Evolutionary conservation across 2,888 invertebrate genomes (phyloP).

Genomic region (Drosophila aldrichi): DNA sequence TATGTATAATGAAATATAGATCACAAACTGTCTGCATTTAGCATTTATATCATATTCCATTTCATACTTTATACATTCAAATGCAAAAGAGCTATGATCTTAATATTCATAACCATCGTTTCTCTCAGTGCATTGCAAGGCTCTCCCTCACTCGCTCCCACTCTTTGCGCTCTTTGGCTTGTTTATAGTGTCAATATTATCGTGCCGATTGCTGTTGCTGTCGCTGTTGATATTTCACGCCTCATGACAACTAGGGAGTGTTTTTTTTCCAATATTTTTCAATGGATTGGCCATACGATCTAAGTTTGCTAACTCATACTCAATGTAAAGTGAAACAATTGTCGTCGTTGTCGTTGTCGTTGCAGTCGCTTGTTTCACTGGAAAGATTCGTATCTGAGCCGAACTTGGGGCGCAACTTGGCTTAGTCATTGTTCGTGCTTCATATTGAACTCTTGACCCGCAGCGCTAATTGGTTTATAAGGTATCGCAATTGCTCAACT

Average conservation of each 20-base stretch:
- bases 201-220: conserved; percentile 61
- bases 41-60: not conserved
- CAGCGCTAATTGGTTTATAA: conserved; percentile 67
- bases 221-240: conserved; percentile 75
- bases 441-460: conserved; percentile 73
- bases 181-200: conserved; percentile 66
- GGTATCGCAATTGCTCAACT: conserved; percentile 60
- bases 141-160: not conserved
- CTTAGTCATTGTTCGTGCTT: conserved; percentile 63
- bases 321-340: conserved; percentile 9
- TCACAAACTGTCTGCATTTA: no score
- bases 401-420: conserved; percentile 21
- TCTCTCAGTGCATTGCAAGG: conserved; percentile 6
- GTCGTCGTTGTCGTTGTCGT: conserved; percentile 16
- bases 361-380: conserved; percentile 28
- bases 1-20: no score
- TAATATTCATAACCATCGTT: not conserved
- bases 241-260: conserved; percentile 53
- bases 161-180: conserved; percentile 6
- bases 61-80: not conserved
- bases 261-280: conserved; percentile 38
- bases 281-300: conserved; percentile 31
- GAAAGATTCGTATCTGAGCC: conserved; percentile 50
- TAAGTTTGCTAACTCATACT: conserved; percentile 32
- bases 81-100: not conserved